A percentile compares a stretch with the other conserved stretches of the same genome.
These are phyloP conservation scores for Phyllotreta striolata DNA, from an alignment of 2,888 invertebrate genomes.

Conservation along the genomic window DNA sequence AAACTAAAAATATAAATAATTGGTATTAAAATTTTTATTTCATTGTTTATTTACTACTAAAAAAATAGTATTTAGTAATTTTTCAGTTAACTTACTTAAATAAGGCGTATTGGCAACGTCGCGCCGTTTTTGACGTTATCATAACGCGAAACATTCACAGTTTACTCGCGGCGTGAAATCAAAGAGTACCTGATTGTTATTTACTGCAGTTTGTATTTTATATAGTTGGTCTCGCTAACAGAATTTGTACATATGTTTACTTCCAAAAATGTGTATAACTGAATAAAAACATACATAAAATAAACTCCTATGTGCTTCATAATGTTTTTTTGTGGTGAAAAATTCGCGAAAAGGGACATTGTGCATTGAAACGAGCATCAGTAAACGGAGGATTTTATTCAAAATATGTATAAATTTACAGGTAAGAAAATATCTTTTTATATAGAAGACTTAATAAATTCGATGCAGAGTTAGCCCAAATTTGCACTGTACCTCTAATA, in stretches of 20 bases:
- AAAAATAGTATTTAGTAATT: no score
- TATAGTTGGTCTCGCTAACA: constrained; percentile 60
- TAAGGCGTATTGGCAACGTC: no score
- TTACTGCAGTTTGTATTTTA: constrained; percentile 60
- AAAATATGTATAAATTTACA: constrained; percentile 42
- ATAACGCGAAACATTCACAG: no score
- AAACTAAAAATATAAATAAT: no score
- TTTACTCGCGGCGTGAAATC: no score
- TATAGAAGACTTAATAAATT: constrained; percentile 38
- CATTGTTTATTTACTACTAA: no score
- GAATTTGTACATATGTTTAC: constrained; percentile 60
- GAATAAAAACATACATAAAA: constrained; percentile 52
- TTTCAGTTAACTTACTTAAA: no score
- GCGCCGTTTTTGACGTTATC: no score
- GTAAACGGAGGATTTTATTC: constrained; percentile 33
- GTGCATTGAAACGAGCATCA: no score
- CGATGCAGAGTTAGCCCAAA: constrained; percentile 49
- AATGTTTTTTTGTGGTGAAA: constrained; percentile 16
- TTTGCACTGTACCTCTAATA: constrained; percentile 30
- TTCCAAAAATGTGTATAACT: constrained; percentile 59
- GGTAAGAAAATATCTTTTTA: constrained; percentile 32
- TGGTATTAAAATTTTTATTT: no score
- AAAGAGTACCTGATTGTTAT: constrained; percentile 50
- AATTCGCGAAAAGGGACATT: background rate
- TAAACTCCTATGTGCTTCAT: constrained; percentile 58